Percentiles rank a stretch among this genome's conserved stretches.
These are phyloP conservation scores for Meles meles DNA, from an alignment of 2,113 vertebrate genomes.

Conservation along the genomic window DNA sequence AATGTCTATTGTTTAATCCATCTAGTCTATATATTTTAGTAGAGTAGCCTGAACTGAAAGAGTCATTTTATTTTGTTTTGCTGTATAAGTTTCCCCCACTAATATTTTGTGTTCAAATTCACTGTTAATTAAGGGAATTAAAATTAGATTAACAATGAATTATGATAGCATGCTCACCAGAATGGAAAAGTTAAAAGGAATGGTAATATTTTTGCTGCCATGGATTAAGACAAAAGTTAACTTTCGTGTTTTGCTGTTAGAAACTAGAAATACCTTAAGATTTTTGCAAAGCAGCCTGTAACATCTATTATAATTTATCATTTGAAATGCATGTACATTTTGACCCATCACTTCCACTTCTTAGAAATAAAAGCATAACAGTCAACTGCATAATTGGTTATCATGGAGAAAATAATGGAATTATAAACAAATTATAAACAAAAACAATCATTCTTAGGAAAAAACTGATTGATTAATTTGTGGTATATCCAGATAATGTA, in stretches of 20 bases:
- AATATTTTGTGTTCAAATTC: not conserved
- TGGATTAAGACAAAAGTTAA: not conserved
- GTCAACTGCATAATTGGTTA: not conserved
- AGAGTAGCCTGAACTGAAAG: not conserved
- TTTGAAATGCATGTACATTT: not conserved
- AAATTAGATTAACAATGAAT: not conserved
- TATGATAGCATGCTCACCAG: not conserved
- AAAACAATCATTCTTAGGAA: not conserved
- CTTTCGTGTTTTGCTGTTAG: not conserved
- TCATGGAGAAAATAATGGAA: not conserved
- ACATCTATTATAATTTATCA: not conserved
- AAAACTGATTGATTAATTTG: not conserved
- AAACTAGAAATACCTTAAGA: not conserved
- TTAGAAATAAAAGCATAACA: not conserved
- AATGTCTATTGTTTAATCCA: not conserved
- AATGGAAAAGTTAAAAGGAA: not conserved
- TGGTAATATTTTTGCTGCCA: not conserved
- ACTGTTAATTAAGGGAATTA: not conserved
- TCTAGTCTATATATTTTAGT: not conserved
- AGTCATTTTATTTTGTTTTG: not conserved
- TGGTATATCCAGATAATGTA: not conserved
- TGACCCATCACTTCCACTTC: not conserved
- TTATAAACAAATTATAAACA: no score
- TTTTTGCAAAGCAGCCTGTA: not conserved
- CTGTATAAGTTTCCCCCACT: fast-evolving